Conservation (phyloP, 2,797 vertebrate species). For the Sebastes itinus region DNA sequence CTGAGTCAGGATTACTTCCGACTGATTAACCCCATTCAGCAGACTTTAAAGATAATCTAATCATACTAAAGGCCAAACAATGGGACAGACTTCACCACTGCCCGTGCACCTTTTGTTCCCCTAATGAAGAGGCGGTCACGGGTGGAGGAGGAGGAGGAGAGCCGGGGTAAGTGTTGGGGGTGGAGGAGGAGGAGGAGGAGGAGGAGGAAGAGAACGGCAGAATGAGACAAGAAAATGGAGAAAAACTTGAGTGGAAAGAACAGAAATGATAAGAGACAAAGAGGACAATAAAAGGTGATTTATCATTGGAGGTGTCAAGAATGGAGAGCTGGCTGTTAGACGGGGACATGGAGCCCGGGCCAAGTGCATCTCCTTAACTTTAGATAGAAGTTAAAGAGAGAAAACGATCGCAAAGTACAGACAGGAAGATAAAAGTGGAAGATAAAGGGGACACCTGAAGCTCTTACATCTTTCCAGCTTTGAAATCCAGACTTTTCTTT, state of each 20-base stretch:
- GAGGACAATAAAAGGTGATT: conserved; percentile 61
- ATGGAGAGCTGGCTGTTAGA: conserved; percentile 16
- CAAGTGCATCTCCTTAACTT: conserved; percentile 29
- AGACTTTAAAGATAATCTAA: conserved; percentile 83
- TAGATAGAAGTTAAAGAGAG: conserved; percentile 1
- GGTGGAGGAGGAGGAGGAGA: conserved; percentile 36
- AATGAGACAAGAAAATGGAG: conserved; percentile 42
- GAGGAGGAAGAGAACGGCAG: conserved; percentile 14
- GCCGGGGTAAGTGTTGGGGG: not conserved
- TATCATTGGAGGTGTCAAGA: conserved; percentile 57
- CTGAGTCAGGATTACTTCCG: conserved; percentile 78
- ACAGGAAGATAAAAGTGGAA: not conserved
- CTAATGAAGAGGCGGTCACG: conserved; percentile 75
- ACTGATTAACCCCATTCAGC: conserved; percentile 82
- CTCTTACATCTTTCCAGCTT: not conserved
- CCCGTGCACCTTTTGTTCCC: conserved; percentile 70
- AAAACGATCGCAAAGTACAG: not conserved
- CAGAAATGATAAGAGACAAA: conserved; percentile 41
- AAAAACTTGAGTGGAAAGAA: conserved; percentile 52
- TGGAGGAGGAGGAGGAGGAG: not conserved
- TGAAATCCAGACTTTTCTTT: conserved; percentile 1
- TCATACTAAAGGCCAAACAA: conserved; percentile 82
- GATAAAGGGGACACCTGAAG: not conserved
- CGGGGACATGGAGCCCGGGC: conserved; percentile 1
- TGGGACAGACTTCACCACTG: conserved; percentile 71